Conservation (phyloP, 2,113 vertebrate genomes). For the Leiothrix lutea region DNA sequence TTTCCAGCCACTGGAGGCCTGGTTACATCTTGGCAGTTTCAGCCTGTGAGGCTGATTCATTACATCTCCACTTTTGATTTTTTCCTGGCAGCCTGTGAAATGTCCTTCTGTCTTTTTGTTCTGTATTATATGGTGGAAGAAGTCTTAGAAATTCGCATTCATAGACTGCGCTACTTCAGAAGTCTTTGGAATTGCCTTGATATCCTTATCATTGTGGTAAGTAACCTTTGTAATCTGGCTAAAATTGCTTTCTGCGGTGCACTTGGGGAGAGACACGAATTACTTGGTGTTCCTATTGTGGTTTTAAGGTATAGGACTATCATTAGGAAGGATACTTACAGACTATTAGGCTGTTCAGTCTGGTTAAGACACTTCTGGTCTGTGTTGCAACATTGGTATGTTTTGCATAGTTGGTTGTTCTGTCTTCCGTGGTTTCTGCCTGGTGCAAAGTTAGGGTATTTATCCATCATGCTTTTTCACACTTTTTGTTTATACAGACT, state of each 20-base stretch:
- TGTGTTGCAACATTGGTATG: not conserved
- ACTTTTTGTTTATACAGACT: not conserved
- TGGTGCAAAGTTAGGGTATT: not conserved
- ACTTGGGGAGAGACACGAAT: not conserved
- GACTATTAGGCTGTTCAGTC: not conserved
- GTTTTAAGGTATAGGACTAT: not conserved
- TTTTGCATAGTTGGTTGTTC: not conserved
- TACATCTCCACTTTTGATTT: constrained; percentile 91
- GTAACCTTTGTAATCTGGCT: constrained; percentile 23
- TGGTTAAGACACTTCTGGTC: not conserved
- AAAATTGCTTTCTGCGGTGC: not conserved
- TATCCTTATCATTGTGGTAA: constrained; percentile 87
- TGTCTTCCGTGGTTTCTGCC: not conserved
- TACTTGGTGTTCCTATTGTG: not conserved
- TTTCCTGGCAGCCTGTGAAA: constrained; percentile 91
- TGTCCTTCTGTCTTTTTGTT: constrained; percentile 92
- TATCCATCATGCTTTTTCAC: not conserved
- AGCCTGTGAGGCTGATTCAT: constrained; percentile 88
- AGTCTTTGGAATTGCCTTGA: constrained; percentile 97
- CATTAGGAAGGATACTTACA: not conserved
- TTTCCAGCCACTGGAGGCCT: constrained; percentile 93
- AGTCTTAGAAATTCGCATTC: constrained; percentile 90
- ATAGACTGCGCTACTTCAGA: constrained; percentile 89
- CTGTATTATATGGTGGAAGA: constrained; percentile 96
- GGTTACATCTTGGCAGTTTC: constrained; percentile 92